phyloP scores from a whole-genome alignment of 2,113 vertebrate genomes.

The Rhinopithecus roxellana region DNA sequence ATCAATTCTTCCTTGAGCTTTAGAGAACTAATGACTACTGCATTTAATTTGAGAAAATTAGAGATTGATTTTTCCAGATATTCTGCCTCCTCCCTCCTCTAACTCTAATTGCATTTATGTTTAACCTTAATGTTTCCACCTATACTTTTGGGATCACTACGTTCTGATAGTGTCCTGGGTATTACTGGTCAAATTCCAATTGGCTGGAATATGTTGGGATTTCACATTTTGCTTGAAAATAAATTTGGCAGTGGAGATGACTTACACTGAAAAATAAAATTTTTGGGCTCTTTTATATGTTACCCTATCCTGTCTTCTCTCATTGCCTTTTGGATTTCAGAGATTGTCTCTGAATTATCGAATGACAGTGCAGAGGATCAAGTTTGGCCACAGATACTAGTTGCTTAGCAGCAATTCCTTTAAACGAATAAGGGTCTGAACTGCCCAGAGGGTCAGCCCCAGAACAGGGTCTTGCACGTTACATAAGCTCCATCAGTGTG shows the following conservation, averaged over 20 bases:
- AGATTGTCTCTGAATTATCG: background rate
- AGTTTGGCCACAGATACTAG: background rate
- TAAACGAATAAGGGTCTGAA: background rate
- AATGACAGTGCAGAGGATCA: background rate
- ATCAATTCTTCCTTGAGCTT: constrained; percentile 43
- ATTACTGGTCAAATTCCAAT: constrained; percentile 37
- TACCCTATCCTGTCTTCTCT: background rate
- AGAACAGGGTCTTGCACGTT: background rate
- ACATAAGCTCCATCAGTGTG: background rate
- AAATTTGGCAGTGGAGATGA: background rate
- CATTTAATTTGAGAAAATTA: constrained; percentile 50
- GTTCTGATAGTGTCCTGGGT: background rate
- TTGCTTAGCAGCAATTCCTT: background rate
- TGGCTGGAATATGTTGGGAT: background rate
- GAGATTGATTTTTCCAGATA: background rate
- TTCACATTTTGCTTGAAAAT: constrained; percentile 40
- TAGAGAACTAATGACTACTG: background rate
- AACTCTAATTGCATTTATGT: background rate
- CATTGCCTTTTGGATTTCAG: background rate
- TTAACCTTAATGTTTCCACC: constrained; percentile 19
- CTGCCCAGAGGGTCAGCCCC: background rate
- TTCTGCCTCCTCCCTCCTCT: background rate
- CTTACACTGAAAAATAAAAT: background rate
- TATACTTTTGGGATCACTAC: constrained; percentile 19
- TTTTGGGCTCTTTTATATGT: background rate